These are phyloP conservation scores for Entomobrya multifasciata DNA, from an alignment of 2,888 invertebrate genomes.

Conservation along the genomic window DNA sequence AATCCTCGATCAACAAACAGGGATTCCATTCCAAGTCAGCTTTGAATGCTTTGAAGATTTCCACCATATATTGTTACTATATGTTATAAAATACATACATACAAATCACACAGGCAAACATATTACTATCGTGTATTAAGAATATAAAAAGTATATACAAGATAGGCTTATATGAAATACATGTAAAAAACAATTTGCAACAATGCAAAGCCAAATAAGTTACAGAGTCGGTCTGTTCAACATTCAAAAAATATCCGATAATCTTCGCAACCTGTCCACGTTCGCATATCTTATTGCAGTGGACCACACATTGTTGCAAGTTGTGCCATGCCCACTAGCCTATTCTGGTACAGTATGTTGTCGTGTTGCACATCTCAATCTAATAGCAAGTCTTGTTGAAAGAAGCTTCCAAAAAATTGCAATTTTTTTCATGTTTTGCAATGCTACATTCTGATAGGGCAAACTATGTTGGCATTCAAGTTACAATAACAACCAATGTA, in stretches of 20 bases:
- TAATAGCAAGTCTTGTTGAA: slow-evolving; percentile 35
- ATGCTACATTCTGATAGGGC: neutral
- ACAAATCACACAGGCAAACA: neutral
- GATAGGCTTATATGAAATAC: no score
- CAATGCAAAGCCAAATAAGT: no score
- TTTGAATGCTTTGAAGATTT: no score
- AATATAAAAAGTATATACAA: neutral
- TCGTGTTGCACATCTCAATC: no score
- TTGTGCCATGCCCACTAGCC: neutral
- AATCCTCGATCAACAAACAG: slow-evolving; percentile 41
- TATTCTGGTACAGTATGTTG: slow-evolving; percentile 14
- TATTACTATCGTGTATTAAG: neutral
- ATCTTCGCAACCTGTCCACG: neutral
- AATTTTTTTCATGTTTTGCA: no score
- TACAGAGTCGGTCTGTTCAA: no score
- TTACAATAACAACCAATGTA: neutral
- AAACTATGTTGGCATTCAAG: slow-evolving; percentile 5
- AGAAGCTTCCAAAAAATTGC: slow-evolving; percentile 42
- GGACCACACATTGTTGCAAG: slow-evolving; percentile 15
- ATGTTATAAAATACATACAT: neutral
- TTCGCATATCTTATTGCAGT: no score
- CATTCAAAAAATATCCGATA: no score
- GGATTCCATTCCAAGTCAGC: slow-evolving; percentile 27
- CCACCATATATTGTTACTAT: neutral
- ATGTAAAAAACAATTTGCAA: neutral